Conservation (phyloP, 1,140 invertebrate genomes). For the Mya arenaria region DNA sequence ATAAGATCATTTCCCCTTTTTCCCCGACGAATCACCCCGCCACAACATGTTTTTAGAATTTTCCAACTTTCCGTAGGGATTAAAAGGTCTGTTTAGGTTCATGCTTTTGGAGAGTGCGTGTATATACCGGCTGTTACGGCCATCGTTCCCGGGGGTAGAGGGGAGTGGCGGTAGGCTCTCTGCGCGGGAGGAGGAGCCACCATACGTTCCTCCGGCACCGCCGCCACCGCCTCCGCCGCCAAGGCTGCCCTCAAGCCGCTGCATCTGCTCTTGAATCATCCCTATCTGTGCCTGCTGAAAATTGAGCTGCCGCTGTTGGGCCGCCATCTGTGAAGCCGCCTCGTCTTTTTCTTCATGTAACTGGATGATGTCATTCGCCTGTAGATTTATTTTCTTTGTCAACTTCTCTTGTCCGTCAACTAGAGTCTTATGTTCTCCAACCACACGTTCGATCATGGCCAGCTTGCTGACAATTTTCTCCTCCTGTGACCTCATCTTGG, state of each 20-base stretch:
- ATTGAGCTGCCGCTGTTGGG: slow-evolving; percentile 64
- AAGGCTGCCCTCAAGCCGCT: slow-evolving; percentile 50
- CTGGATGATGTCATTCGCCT: slow-evolving; percentile 57
- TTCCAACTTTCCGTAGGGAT: slow-evolving; percentile 60
- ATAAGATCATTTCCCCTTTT: slow-evolving; percentile 44
- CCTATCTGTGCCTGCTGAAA: slow-evolving; percentile 64
- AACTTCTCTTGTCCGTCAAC: slow-evolving; percentile 64
- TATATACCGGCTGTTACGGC: slow-evolving; percentile 33
- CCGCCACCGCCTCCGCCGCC: slow-evolving; percentile 24
- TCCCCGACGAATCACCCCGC: slow-evolving; percentile 41
- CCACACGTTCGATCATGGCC: slow-evolving; percentile 60
- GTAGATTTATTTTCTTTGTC: slow-evolving; percentile 42
- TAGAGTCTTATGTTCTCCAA: slow-evolving; percentile 56
- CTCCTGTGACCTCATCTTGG: slow-evolving; percentile 59
- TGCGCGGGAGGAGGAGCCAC: slow-evolving; percentile 15
- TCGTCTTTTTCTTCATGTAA: slow-evolving; percentile 57
- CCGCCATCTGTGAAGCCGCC: slow-evolving; percentile 52
- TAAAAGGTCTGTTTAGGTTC: slow-evolving; percentile 57
- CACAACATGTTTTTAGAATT: slow-evolving; percentile 65
- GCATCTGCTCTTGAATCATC: slow-evolving; percentile 63
- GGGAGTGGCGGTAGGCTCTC: slow-evolving; percentile 34
- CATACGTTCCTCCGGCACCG: slow-evolving; percentile 38
- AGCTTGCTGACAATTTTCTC: slow-evolving; percentile 59
- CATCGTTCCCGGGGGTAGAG: slow-evolving; percentile 37
- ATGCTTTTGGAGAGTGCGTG: slow-evolving; percentile 28